These are phyloP conservation scores for Meles meles DNA, from an alignment of 2,113 vertebrate species.

Conservation along the genomic window DNA sequence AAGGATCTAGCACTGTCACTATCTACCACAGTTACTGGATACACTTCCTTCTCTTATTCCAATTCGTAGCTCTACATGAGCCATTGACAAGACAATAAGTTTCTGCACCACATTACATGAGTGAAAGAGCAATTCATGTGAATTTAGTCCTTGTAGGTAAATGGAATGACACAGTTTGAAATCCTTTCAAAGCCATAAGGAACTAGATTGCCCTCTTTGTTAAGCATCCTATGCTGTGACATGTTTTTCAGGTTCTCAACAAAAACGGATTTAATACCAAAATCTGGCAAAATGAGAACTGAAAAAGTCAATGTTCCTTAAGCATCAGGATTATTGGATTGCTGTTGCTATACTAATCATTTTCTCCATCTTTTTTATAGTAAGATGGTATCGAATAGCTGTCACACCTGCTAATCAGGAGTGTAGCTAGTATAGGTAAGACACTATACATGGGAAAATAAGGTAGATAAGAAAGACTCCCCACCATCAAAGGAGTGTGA, in stretches of 20 bases:
- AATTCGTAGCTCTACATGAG: background rate
- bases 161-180: background rate
- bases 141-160: background rate
- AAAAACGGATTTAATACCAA: background rate
- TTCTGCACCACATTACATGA: background rate
- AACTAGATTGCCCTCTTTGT: slow-evolving; percentile 3
- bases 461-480: background rate
- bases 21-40: background rate
- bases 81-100: background rate
- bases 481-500: background rate
- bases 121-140: background rate
- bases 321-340: background rate
- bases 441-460: background rate
- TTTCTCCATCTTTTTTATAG: background rate
- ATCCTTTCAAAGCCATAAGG: background rate
- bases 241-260: background rate
- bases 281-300: background rate
- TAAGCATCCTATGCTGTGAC: background rate
- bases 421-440: background rate
- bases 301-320: background rate
- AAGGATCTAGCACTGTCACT: background rate
- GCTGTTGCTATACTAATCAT: background rate
- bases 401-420: background rate
- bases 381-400: background rate
- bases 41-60: background rate